These are phyloP conservation scores for Platalea minor DNA, from an alignment of 2,797 vertebrate genomes.

Conservation along the genomic window DNA sequence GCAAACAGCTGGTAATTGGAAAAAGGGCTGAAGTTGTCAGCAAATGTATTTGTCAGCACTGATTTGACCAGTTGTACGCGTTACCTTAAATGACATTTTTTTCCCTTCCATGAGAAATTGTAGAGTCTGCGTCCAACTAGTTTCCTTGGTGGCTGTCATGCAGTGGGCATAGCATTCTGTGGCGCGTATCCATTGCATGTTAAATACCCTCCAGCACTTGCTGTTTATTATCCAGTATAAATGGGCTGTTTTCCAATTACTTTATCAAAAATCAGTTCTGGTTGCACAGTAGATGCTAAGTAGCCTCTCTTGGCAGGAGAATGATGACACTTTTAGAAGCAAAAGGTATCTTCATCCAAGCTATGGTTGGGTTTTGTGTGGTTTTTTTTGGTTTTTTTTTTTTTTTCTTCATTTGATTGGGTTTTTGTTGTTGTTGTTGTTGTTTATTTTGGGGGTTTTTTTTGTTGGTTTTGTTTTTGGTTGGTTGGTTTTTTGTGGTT, in stretches of 20 bases:
- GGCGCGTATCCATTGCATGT: background rate
- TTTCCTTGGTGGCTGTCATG: conserved; percentile 7
- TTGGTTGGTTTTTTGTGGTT: no score
- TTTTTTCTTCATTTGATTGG: background rate
- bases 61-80: conserved; percentile 12
- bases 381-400: background rate
- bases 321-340: background rate
- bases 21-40: conserved; percentile 42
- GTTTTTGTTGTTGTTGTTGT: no score
- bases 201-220: conserved; percentile 18
- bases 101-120: background rate
- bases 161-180: background rate
- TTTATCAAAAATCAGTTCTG: conserved; percentile 1
- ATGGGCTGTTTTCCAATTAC: background rate
- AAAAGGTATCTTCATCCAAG: background rate
- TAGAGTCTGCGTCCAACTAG: background rate
- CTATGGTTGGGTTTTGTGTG: background rate
- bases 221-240: conserved; percentile 4
- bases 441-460: no score
- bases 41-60: conserved; percentile 27
- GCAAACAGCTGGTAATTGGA: conserved; percentile 57
- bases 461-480: no score
- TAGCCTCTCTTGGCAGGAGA: background rate
- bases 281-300: background rate
- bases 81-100: conserved; percentile 54